Conservation (phyloP, 2,113 vertebrate species). For the Phyllostomus hastatus region DNA sequence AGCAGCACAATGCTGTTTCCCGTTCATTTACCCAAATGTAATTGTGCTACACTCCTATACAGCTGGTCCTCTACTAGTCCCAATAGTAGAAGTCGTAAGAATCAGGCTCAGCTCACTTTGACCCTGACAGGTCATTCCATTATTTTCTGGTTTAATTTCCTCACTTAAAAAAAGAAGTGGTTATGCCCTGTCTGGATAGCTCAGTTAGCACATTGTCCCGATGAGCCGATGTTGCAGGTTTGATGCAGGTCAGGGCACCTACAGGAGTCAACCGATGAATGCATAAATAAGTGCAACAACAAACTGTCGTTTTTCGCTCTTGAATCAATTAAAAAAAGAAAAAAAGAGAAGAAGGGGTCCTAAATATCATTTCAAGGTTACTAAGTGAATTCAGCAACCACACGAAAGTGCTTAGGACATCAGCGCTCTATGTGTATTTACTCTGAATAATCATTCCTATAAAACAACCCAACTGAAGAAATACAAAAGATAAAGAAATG, state of each 20-base stretch:
- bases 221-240: too few species aligned
- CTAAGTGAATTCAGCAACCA: background rate
- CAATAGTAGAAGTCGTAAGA: background rate
- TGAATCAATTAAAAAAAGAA: background rate
- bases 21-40: background rate
- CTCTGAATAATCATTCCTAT: background rate
- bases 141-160: background rate
- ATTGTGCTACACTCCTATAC: background rate
- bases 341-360: background rate
- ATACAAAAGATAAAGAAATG: background rate
- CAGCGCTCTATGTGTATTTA: background rate
- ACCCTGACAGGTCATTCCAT: background rate
- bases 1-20: background rate
- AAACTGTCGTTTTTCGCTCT: too few species aligned
- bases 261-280: too few species aligned
- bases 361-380: background rate
- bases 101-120: background rate
- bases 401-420: background rate
- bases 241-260: too few species aligned
- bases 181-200: too few species aligned
- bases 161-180: background rate
- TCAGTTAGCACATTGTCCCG: too few species aligned
- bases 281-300: too few species aligned
- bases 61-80: background rate
- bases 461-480: background rate